Evolutionary conservation across 2,797 vertebrate species (phyloP).

Genomic region (Manis pentadactyla): DNA sequence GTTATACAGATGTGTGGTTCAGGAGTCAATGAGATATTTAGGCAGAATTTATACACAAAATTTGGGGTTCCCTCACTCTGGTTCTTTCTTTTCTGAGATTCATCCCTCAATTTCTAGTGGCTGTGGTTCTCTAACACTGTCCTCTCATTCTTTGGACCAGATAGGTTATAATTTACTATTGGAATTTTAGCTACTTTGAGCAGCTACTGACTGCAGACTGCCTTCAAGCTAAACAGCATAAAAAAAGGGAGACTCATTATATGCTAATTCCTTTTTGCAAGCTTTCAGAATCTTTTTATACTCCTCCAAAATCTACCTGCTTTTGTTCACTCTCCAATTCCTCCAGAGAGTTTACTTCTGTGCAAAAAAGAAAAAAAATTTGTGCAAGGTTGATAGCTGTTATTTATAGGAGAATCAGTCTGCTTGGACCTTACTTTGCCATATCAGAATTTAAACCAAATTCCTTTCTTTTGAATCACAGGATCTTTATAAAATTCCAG

Average conservation of each 20-base stretch:
- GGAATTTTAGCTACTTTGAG: neutral
- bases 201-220: neutral
- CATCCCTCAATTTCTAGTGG: neutral
- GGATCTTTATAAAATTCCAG: neutral
- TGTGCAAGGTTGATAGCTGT: neutral
- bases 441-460: neutral
- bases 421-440: neutral
- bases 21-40: neutral
- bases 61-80: neutral
- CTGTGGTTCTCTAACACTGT: neutral
- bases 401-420: neutral
- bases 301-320: neutral
- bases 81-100: neutral
- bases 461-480: conserved; percentile 8
- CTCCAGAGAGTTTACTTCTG: neutral
- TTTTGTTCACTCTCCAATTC: neutral
- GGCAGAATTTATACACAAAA: neutral
- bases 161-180: neutral
- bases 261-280: neutral
- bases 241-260: neutral
- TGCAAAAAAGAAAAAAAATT: neutral
- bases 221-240: neutral
- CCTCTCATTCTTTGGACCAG: neutral
- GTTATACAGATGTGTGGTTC: neutral
- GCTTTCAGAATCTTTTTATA: neutral